Evolutionary conservation across 2,797 vertebrate species (phyloP).

Genomic region (Notolepis coatsorum): DNA sequence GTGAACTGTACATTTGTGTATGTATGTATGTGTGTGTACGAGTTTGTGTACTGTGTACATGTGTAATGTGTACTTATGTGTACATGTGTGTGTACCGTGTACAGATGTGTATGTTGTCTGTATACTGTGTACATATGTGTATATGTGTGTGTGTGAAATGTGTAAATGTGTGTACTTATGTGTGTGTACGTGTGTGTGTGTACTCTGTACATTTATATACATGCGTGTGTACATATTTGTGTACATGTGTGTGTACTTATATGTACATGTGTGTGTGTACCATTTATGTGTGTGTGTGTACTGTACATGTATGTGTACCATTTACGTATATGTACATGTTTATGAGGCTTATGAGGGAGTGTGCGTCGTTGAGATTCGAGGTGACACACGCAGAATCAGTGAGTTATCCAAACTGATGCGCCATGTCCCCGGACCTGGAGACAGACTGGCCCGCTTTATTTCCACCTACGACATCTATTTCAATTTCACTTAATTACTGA

Average conservation of each 20-base stretch:
- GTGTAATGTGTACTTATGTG: too few species aligned
- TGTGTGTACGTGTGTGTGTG: too few species aligned
- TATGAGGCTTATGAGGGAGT: slow-evolving; percentile 50
- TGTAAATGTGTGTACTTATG: too few species aligned
- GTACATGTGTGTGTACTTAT: too few species aligned
- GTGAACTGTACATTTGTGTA: too few species aligned
- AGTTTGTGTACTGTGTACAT: too few species aligned
- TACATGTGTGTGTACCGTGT: too few species aligned
- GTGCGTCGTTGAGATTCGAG: slow-evolving; percentile 59
- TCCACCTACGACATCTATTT: slow-evolving; percentile 59
- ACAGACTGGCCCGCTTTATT: slow-evolving; percentile 36
- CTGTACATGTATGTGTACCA: neutral
- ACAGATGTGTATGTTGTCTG: slow-evolving; percentile 35
- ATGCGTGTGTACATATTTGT: slow-evolving; percentile 26
- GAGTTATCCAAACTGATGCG: slow-evolving; percentile 59
- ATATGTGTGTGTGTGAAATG: too few species aligned
- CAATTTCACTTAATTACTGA: slow-evolving; percentile 64
- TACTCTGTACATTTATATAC: too few species aligned
- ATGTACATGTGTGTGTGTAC: neutral
- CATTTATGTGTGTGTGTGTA: too few species aligned
- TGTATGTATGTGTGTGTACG: slow-evolving; percentile 16
- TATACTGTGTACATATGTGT: too few species aligned
- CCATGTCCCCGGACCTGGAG: slow-evolving; percentile 36
- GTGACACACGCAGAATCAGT: slow-evolving; percentile 53
- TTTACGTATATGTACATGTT: neutral